These are phyloP conservation scores for Drosophila subsilvestris DNA, from an alignment of 2,888 invertebrate species.

Conservation along the genomic window DNA sequence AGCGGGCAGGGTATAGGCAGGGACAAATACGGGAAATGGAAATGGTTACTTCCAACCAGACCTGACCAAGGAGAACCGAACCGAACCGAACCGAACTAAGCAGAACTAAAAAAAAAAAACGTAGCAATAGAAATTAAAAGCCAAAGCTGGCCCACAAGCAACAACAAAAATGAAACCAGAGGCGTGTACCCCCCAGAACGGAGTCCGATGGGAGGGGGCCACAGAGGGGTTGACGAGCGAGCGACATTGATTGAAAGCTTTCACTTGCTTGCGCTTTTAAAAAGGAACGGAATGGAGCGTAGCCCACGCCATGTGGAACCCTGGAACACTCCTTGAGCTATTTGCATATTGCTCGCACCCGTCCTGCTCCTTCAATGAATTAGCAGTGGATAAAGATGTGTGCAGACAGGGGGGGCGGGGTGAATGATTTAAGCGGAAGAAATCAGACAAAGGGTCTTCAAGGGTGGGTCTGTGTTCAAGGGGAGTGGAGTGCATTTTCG, in stretches of 20 bases:
- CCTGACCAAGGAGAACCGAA: constrained; percentile 12
- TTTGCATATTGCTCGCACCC: constrained; percentile 40
- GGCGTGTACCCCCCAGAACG: constrained; percentile 2
- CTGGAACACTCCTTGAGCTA: constrained; percentile 40
- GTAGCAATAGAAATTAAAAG: constrained; percentile 58
- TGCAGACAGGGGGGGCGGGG: neutral
- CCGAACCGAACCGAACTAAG: constrained; percentile 7
- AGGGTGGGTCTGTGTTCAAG: no score
- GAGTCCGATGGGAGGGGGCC: neutral
- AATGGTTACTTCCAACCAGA: constrained; percentile 58
- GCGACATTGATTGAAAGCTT: constrained; percentile 76
- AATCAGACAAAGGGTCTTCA: neutral
- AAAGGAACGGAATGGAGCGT: constrained; percentile 47
- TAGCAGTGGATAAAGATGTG: constrained; percentile 9
- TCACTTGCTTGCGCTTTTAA: constrained; percentile 71
- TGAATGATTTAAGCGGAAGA: neutral
- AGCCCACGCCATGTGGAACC: neutral
- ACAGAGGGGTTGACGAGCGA: constrained; percentile 20
- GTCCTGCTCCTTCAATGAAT: constrained; percentile 21
- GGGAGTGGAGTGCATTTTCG: no score
- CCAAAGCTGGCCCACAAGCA: constrained; percentile 42
- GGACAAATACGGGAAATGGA: constrained; percentile 47
- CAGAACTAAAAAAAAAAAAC: constrained; percentile 43
- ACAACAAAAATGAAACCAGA: neutral
- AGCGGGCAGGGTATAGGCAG: no score